Evolutionary conservation across 2,113 vertebrate genomes (phyloP).

Genomic region (Alligator mississippiensis): DNA sequence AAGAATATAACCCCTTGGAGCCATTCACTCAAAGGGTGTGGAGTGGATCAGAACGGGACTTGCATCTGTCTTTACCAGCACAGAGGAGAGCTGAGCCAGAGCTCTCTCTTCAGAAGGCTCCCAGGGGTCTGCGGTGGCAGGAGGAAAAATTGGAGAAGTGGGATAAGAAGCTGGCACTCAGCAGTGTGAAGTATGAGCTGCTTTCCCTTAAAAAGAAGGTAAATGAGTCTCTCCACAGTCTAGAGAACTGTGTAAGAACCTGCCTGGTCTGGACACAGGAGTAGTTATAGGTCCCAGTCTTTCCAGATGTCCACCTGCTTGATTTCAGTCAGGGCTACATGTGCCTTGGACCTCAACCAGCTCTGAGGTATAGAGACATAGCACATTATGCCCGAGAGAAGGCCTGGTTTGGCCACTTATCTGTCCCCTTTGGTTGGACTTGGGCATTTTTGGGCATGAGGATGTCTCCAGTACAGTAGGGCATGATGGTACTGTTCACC

Average conservation of each 20-base stretch:
- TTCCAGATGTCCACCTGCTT: background rate
- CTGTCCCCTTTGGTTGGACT: background rate
- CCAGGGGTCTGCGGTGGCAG: constrained; percentile 46
- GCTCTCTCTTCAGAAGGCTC: constrained; percentile 50
- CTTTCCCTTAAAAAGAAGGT: constrained; percentile 77
- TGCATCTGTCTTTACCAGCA: constrained; percentile 27
- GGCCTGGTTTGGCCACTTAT: background rate
- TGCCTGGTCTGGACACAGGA: background rate
- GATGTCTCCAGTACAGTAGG: background rate
- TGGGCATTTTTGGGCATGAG: background rate
- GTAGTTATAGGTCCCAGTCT: background rate
- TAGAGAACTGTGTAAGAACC: background rate
- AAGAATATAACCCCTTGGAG: background rate
- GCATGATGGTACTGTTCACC: background rate
- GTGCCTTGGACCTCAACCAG: background rate
- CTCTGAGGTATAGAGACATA: background rate
- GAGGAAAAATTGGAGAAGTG: constrained; percentile 47
- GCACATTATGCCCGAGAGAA: background rate
- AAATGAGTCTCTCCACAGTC: background rate
- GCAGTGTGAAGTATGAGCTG: constrained; percentile 51
- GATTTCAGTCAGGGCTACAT: background rate
- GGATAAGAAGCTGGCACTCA: constrained; percentile 62
- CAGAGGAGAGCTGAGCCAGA: constrained; percentile 33
- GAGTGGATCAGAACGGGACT: constrained; percentile 25
- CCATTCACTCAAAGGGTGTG: background rate